phyloP scores from a whole-genome alignment of 2,888 invertebrate species.

The Dryocosmus kuriphilus region DNA sequence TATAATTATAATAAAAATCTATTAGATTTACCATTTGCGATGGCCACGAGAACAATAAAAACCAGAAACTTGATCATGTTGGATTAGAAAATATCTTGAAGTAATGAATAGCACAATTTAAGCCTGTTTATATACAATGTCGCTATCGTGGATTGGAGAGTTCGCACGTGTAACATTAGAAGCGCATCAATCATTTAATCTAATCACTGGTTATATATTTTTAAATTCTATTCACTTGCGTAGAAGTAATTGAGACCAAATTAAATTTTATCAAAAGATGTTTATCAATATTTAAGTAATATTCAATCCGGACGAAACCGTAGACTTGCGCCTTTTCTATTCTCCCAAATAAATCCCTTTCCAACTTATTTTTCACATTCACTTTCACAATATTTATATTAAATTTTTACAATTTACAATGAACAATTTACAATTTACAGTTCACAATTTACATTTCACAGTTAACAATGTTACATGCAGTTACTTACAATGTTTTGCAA shows the following conservation, averaged over 20 bases:
- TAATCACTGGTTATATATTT: not conserved
- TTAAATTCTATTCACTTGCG: not conserved
- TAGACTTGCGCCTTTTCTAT: not conserved
- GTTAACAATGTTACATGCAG: no score
- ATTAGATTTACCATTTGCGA: not conserved
- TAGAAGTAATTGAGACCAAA: not conserved
- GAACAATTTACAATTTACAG: no score
- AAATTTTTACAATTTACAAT: no score
- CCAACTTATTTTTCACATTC: no score
- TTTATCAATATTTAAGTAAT: no score
- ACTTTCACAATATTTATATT: no score
- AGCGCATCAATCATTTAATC: constrained; percentile 23
- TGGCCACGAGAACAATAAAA: not conserved
- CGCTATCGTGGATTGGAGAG: not conserved
- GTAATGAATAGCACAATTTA: not conserved
- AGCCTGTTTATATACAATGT: not conserved
- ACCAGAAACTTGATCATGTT: not conserved
- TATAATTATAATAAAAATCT: not conserved
- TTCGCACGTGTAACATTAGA: not conserved
- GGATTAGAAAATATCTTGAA: not conserved
- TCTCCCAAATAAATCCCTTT: no score
- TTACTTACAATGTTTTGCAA: no score
- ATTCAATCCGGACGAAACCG: not conserved
- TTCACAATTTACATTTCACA: no score
- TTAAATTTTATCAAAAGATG: not conserved